These are phyloP conservation scores for Lordiphosa stackelbergi DNA, from an alignment of 1,140 invertebrate genomes.

Conservation along the genomic window DNA sequence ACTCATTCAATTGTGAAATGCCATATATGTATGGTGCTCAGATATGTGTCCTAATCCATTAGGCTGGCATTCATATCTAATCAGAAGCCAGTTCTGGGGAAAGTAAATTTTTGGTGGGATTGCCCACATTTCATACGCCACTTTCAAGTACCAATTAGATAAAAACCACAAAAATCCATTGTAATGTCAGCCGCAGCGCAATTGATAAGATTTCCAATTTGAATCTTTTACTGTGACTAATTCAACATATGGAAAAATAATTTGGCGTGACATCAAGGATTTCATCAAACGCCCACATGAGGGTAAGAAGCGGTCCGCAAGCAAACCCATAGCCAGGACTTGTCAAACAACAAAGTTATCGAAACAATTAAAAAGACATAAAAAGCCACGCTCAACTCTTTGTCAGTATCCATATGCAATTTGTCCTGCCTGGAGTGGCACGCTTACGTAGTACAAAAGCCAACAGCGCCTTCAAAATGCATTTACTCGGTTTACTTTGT, in stretches of 20 bases:
- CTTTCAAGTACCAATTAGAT: constrained; percentile 47
- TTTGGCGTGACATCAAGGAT: constrained; percentile 21
- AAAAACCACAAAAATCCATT: constrained; percentile 49
- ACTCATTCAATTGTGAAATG: constrained; percentile 21
- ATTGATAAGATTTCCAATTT: constrained; percentile 13
- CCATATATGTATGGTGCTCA: background rate
- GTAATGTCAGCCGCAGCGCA: constrained; percentile 19
- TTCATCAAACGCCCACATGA: constrained; percentile 1
- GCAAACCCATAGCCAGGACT: constrained; percentile 4
- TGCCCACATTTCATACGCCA: constrained; percentile 2
- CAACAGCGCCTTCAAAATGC: constrained; percentile 1
- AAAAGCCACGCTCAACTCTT: constrained; percentile 24
- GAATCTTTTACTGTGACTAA: constrained; percentile 27
- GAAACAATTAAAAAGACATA: constrained; percentile 50
- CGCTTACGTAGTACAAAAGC: background rate
- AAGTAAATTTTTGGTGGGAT: constrained; percentile 4
- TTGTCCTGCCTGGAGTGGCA: background rate
- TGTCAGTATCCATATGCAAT: constrained; percentile 1
- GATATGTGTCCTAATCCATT: constrained; percentile 27
- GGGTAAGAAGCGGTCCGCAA: constrained; percentile 1
- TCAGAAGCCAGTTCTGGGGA: constrained; percentile 14
- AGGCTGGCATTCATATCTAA: constrained; percentile 24
- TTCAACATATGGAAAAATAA: constrained; percentile 36
- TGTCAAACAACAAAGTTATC: constrained; percentile 41
- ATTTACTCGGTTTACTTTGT: constrained; percentile 10